phyloP scores from a whole-genome alignment of 1,140 invertebrate genomes.

The Spodoptera frugiperda region DNA sequence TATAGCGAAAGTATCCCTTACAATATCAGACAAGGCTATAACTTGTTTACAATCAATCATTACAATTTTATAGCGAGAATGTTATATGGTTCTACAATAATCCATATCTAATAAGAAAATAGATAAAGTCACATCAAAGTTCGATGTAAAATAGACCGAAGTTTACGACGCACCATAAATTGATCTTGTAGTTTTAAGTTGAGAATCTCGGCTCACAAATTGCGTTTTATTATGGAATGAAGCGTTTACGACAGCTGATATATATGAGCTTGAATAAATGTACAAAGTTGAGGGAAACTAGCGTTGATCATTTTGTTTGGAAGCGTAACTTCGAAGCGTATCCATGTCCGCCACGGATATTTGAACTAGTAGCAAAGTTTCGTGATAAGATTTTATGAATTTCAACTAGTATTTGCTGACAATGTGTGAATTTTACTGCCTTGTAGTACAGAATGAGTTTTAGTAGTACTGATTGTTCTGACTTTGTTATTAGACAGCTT shows the following conservation, averaged over 20 bases:
- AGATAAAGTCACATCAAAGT: conserved; percentile 69
- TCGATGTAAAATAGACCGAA: conserved; percentile 70
- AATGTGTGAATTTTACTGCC: not conserved
- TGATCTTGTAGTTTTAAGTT: conserved; percentile 78
- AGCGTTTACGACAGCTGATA: conserved; percentile 68
- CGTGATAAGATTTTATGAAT: conserved; percentile 18
- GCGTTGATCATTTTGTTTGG: conserved; percentile 40
- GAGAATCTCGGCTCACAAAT: conserved; percentile 73
- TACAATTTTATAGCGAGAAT: conserved; percentile 48
- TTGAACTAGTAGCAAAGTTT: conserved; percentile 2
- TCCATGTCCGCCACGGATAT: conserved; percentile 9
- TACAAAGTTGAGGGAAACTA: conserved; percentile 38
- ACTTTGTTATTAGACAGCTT: too few relatives aligned
- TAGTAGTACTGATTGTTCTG: too few relatives aligned
- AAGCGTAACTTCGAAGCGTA: conserved; percentile 26
- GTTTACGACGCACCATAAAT: conserved; percentile 75
- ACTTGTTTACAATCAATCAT: conserved; percentile 49
- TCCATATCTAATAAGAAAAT: conserved; percentile 53
- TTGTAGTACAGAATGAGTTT: too few relatives aligned
- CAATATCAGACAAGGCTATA: conserved; percentile 37
- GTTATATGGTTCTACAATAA: conserved; percentile 48
- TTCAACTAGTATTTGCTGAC: not conserved
- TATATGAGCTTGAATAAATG: conserved; percentile 47
- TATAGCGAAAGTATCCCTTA: not conserved
- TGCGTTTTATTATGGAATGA: conserved; percentile 78